Base-by-base conservation (phyloP, 2,888 invertebrate species). In the Alitta virens region DNA sequence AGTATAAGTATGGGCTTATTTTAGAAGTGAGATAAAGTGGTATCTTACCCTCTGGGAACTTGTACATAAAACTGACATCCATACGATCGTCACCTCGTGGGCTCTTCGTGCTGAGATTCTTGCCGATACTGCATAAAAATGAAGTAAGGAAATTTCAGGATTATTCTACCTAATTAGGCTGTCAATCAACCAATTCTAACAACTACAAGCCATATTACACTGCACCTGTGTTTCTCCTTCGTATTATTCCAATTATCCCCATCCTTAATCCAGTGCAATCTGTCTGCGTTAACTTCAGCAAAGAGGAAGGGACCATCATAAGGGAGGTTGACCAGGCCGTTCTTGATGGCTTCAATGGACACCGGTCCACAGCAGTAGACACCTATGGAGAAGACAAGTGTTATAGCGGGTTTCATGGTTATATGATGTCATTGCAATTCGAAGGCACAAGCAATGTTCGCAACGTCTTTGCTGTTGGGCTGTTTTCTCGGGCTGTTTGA, bases 211-310 rank as follows among this genome's bases (percentile, higher is more conserved):
- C n/a, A n/a, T n/a, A n/a, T 12, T 33, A 33, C 33, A 33, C 33
- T 33, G 33, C 33, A 46, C 46, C 3, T n/a, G n/a, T 21, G 46
- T n/a, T n/a, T 18, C n/a, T 21, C 21, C n/a, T 46, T 46, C 5
- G 46, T 46, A n/a, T 46, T 46, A 7, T 46, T 46, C 46, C 46
- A 46, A 18, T 73, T 72, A 46, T 72, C 68, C 5, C 50, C 16
- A 5, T 54, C 27, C 58, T 67, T 33, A 14, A 70, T 24, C 94
- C 94, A 96, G 74, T 89, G 88, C 5, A 94, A 87, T 83, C 91
- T 91, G 79, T 96, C 95, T 12, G 95, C 95, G 78, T 96, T 96
- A 1, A 96, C 94, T 85, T 95, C 94, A 1, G 95, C 91, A 77
- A 90, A 95, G 1, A 95, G 86, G 76, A 95, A 95, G 21, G 87